Percentiles rank a stretch among this genome's conserved stretches.
Evolutionary conservation across 2,113 vertebrate species (phyloP).

Genomic region (Semicossyphus pulcher): DNA sequence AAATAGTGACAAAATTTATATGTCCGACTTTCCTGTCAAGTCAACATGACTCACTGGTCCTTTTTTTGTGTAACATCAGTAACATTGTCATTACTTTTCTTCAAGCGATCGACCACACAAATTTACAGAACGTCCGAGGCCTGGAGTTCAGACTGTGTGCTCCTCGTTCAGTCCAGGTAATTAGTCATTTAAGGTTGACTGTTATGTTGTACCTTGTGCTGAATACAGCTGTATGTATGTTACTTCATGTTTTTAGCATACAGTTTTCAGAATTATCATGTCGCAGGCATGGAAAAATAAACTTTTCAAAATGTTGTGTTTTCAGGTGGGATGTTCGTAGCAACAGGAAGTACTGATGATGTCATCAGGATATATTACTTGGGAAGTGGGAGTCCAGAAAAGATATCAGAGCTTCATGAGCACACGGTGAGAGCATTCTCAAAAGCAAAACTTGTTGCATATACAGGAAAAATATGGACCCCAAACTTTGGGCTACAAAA

Average conservation of each 20-base stretch:
- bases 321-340: conserved; percentile 96
- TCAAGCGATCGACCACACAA: conserved; percentile 91
- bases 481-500: not conserved
- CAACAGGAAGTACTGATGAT: conserved; percentile 97
- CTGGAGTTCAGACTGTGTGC: conserved; percentile 95
- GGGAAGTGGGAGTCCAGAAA: conserved; percentile 93
- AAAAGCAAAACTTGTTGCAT: not conserved
- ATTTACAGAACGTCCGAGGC: conserved; percentile 94
- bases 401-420: conserved; percentile 92
- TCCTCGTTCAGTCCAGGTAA: conserved; percentile 97
- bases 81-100: conserved; percentile 19
- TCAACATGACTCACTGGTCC: not conserved
- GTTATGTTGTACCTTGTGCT: not conserved
- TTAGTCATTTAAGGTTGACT: not conserved
- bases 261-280: too few species aligned
- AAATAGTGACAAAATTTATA: not conserved
- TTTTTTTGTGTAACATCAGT: not conserved
- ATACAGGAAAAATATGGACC: conserved; percentile 28
- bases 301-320: conserved; percentile 1
- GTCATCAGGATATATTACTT: conserved; percentile 97
- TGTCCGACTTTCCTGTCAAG: too few species aligned
- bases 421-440: conserved; percentile 87
- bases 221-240: not conserved
- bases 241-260: not conserved
- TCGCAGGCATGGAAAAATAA: not conserved